Percentiles rank a stretch among this genome's conserved stretches.
These are phyloP conservation scores for Lycocerus yunnanus DNA, from an alignment of 2,888 invertebrate species.

Conservation along the genomic window DNA sequence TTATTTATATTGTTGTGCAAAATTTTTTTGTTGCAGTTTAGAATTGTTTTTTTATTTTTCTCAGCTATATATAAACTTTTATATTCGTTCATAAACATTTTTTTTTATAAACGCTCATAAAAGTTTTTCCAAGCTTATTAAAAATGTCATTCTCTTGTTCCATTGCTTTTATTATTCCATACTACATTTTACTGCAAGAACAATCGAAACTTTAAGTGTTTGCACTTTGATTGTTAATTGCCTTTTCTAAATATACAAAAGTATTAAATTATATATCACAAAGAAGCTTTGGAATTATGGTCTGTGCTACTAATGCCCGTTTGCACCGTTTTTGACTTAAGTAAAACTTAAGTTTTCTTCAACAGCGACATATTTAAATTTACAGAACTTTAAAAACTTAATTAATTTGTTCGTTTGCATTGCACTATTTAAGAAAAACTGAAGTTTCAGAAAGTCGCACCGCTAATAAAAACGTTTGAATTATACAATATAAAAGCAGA, in stretches of 20 bases:
- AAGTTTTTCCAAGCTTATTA: not conserved
- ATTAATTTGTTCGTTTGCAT: no score
- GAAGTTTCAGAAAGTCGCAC: no score
- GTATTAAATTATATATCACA: no score
- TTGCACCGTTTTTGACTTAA: no score
- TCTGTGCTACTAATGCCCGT: no score
- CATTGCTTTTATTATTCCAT: not conserved
- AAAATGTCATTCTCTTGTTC: not conserved
- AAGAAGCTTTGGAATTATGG: not conserved
- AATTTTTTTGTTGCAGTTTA: not conserved
- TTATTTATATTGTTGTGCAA: not conserved
- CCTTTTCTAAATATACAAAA: not conserved
- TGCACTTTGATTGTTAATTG: not conserved
- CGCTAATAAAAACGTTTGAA: no score
- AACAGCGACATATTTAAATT: no score
- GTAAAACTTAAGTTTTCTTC: no score
- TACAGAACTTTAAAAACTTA: no score
- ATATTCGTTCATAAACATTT: not conserved
- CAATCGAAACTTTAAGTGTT: not conserved
- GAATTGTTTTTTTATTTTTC: not conserved
- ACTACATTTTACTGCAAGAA: not conserved
- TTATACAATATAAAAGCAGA: no score
- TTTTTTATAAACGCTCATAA: not conserved
- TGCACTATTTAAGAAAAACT: no score
- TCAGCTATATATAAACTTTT: not conserved